A percentile compares a stretch with the other conserved stretches of the same genome.
These are phyloP conservation scores for Coronaproctus castanopsis DNA, from an alignment of 2,888 invertebrate genomes.

Conservation along the genomic window DNA sequence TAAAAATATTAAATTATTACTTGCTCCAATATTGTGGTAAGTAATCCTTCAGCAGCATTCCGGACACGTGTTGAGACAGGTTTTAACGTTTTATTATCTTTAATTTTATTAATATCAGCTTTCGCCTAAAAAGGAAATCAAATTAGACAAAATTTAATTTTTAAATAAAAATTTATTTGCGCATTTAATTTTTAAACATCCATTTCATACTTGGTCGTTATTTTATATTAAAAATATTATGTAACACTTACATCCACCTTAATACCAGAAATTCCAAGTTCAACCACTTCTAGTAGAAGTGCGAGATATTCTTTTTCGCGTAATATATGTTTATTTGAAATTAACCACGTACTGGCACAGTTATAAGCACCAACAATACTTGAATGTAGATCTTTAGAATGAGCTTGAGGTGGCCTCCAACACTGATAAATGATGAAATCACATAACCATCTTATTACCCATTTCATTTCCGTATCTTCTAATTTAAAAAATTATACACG, in stretches of 20 bases:
- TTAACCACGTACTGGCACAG: conserved; percentile 78
- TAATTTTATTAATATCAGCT: conserved; percentile 73
- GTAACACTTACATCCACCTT: conserved; percentile 38
- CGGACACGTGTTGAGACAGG: conserved; percentile 94
- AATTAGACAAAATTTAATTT: neutral
- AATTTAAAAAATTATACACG: conserved; percentile 21
- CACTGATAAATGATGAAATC: conserved; percentile 94
- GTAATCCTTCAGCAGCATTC: conserved; percentile 86
- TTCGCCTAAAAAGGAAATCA: conserved; percentile 33
- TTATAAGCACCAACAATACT: conserved; percentile 83
- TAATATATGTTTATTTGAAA: conserved; percentile 71
- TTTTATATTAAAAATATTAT: no score
- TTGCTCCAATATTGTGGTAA: conserved; percentile 79
- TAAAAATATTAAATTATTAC: no score
- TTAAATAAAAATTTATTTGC: neutral
- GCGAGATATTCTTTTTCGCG: conserved; percentile 80
- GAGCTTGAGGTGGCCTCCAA: conserved; percentile 77
- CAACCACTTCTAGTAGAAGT: conserved; percentile 87
- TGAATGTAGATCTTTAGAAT: conserved; percentile 84
- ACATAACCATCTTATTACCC: conserved; percentile 92
- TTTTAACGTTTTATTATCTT: conserved; percentile 86
- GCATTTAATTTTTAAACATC: no score
- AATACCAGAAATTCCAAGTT: conserved; percentile 89
- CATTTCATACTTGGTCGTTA: no score
- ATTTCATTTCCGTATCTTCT: conserved; percentile 75